Percentiles rank a stretch among this genome's conserved stretches.
Conservation (phyloP, 1,140 invertebrate genomes). For the Eupristina koningsbergeri region DNA sequence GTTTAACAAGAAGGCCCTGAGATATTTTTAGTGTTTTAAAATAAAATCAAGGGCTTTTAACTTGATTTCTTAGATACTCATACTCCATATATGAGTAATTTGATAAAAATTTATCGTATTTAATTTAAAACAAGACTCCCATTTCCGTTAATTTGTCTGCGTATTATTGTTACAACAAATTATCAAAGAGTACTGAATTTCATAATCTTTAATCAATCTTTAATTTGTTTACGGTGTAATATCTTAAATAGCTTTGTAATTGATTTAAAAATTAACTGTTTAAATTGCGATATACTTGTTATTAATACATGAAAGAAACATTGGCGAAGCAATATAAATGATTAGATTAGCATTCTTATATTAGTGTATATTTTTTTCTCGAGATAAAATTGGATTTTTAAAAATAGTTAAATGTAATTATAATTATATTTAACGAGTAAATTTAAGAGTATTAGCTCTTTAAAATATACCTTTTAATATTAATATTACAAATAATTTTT, state of each 20-base stretch:
- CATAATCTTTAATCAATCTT: background rate
- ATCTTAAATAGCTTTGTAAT: background rate
- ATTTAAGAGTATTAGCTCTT: too few relatives aligned
- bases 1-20: background rate
- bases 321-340: background rate
- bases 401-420: too few relatives aligned
- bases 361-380: background rate
- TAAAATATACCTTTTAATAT: too few relatives aligned
- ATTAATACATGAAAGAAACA: background rate
- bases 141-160: background rate
- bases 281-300: background rate
- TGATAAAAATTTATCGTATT: background rate
- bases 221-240: too few relatives aligned
- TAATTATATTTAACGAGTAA: too few relatives aligned
- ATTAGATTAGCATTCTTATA: background rate
- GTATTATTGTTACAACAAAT: background rate
- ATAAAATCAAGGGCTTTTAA: background rate
- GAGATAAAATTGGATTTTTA: background rate
- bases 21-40: constrained; percentile 18
- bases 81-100: background rate
- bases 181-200: background rate
- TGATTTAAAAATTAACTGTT: background rate
- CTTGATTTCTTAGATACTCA: background rate
- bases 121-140: background rate
- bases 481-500: too few relatives aligned